Base-by-base conservation (phyloP, 2,888 invertebrate genomes). In the Melanostoma mellinum region DNA sequence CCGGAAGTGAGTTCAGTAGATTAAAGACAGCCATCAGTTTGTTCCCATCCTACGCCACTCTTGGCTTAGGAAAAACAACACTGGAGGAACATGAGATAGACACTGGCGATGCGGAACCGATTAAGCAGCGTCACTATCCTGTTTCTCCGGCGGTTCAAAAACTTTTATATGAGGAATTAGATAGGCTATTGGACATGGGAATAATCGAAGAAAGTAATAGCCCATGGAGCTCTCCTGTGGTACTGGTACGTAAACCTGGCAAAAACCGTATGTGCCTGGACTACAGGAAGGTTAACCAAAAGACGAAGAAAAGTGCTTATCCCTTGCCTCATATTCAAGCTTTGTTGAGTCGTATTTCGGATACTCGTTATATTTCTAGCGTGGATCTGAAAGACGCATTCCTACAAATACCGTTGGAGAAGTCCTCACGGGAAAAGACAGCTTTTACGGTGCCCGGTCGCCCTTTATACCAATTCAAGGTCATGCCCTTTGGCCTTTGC, bases 181-280 rank as follows among this genome's bases (percentile, higher is more conserved):
- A 69, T 35, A 32, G 58, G 1, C 46, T 71, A 46, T 36, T 56
- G 9, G 44, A 48, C 3, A 48, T 71, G 32, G 58, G 46, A 4
- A 33, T 69, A 8, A 69, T 58, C 4, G 69, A 69, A 10, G 69
- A 58, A 32, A 69, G 58, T 0, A 74, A 82, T 4, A 89, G 89
- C 44, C 74, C 86, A 0, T 89, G 89, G 88, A 86, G 87, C 6
- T 88, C 87, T 3, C 88, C 88, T 0, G 86, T 88, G 0, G 86
- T 88, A 0, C 78, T 88, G 67, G 87, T 88, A 0, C 56, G 76
- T 1, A 88, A 88, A 60, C 76, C 85, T 3, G 86, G 87, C 0
- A 86, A 85, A 20, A 86, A 85, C 35, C 53, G 87, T 0, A 86
- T 88, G 6, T 87, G 88, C 46, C 80, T 89, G 0, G 88, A 88